phyloP scores from a whole-genome alignment of 2,113 vertebrate species.

The Chloroceryle aenea region DNA sequence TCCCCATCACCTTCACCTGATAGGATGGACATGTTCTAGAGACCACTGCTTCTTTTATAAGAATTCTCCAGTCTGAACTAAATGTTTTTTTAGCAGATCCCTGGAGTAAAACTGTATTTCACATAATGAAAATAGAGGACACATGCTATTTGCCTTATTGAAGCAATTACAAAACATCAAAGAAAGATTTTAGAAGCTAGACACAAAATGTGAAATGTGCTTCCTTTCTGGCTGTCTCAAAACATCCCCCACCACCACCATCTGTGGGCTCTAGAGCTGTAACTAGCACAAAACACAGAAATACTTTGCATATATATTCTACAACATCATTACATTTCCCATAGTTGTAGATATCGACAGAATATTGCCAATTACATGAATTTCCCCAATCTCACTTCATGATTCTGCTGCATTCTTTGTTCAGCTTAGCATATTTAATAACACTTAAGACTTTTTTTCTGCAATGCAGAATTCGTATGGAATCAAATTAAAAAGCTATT shows the following conservation, averaged over 20 bases:
- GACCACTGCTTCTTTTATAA: neutral
- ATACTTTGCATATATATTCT: neutral
- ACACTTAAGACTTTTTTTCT: neutral
- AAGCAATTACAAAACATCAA: neutral
- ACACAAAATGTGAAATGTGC: neutral
- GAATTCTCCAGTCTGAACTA: neutral
- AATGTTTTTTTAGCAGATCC: neutral
- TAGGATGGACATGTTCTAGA: neutral
- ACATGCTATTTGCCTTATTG: neutral
- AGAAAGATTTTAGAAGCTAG: neutral
- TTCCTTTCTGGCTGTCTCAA: neutral
- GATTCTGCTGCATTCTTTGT: accelerated
- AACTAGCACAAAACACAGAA: neutral
- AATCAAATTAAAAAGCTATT: neutral
- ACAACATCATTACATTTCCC: neutral
- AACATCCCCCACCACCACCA: neutral
- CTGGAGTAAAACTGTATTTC: neutral
- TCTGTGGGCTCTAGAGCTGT: neutral
- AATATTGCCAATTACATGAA: neutral
- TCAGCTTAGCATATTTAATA: neutral
- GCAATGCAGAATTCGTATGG: neutral
- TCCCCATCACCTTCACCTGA: neutral
- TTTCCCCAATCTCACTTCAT: neutral
- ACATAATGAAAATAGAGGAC: neutral
- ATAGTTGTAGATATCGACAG: neutral